Base-by-base conservation (phyloP, 2,797 vertebrate genomes). In the Anguilla marmorata region DNA sequence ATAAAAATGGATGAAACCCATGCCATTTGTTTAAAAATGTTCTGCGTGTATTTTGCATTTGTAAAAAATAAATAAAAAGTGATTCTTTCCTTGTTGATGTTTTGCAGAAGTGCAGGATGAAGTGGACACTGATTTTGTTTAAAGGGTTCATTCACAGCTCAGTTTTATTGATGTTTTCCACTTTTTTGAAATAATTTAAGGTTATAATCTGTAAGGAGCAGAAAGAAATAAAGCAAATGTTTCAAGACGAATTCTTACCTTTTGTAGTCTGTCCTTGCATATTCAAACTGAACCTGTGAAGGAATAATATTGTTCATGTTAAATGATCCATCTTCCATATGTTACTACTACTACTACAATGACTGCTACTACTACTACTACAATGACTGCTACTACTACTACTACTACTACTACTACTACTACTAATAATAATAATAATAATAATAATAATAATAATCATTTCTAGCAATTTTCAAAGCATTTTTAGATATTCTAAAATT, bases 201-300 rank as follows among this genome's bases (percentile, higher is more conserved):
- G 86, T 91, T 93, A 88, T 92, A 88, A 92, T 92, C 91, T 94
- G 91, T 93, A 92, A 87, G 90, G 91, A 90, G 90, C 85, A 88
- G 41, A 86, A 84, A 6, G 80, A 87, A 90, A 90, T 90, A 91
- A 90, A 91, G 83, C 69, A 92, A 92, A 93, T 91, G 74, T 80
- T 87, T 92, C 87, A 66, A 84, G 66, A 86, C 69, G 86, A 85
- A 91, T 92, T 91, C 58, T 30, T 56, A 69, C 56, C 48, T 84
- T 69, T 56, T 87, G 41, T 83, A 21, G 8, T 56, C 27, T 85
- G 60, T 85, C 19, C 37, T 7, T 82, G 56, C 33, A 58, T 41
- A 50, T 33, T 60, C n/a, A 56, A 56, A 30, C 50, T 56, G 83
- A 19, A 27, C 14, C n/a, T 58, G 21, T 30, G 50, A 3, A 56